phyloP scores from a whole-genome alignment of 2,113 vertebrate genomes.

The Prunella fulvescens region DNA sequence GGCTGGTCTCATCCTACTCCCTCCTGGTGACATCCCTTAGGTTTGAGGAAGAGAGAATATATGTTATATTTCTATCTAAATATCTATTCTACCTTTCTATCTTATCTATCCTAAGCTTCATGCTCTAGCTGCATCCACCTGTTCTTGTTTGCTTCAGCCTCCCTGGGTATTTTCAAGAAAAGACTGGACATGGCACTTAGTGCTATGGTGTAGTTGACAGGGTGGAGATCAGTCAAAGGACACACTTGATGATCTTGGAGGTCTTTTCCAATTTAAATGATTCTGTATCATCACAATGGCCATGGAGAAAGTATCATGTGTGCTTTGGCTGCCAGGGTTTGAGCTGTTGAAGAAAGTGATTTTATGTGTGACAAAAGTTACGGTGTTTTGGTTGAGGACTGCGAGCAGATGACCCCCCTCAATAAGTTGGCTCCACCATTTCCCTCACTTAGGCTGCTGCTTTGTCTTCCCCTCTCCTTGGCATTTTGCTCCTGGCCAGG shows the following conservation, averaged over 20 bases:
- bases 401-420: neutral
- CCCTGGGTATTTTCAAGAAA: neutral
- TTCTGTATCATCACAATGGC: neutral
- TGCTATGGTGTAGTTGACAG: neutral
- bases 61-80: neutral
- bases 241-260: neutral
- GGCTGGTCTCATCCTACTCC: accelerated
- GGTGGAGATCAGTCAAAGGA: neutral
- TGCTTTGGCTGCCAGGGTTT: neutral
- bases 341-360: neutral
- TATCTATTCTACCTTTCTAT: neutral
- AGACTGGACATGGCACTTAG: too few relatives aligned
- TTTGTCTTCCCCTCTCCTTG: neutral
- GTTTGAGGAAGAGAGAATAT: neutral
- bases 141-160: neutral
- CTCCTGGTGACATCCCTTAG: neutral
- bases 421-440: neutral
- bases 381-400: neutral
- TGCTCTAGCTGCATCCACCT: neutral
- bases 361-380: neutral
- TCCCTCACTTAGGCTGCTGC: neutral
- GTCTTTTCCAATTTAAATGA: neutral
- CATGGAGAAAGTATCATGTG: accelerated
- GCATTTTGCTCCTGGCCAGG: neutral
- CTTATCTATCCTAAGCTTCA: neutral